Evolutionary conservation across 2,797 vertebrate species (phyloP).

Genomic region (Schizopygopsis pylzovi): DNA sequence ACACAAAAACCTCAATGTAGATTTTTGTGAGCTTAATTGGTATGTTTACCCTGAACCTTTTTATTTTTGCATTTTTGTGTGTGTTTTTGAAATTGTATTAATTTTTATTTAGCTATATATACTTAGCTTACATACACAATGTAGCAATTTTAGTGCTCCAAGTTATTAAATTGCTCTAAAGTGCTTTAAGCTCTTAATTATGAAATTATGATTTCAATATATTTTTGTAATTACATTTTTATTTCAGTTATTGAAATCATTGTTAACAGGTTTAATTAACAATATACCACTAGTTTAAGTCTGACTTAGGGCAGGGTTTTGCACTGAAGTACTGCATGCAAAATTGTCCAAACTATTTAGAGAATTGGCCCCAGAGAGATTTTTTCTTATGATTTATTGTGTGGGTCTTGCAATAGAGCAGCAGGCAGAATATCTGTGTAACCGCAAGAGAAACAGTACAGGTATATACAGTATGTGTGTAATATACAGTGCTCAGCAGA

Average conservation of each 20-base stretch:
- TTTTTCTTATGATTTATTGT: slow-evolving; percentile 23
- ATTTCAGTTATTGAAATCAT: too few relatives aligned
- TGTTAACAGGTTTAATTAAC: not conserved
- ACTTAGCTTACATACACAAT: not conserved
- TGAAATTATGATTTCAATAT: not conserved
- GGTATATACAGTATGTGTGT: not conserved
- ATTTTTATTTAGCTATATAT: too few relatives aligned
- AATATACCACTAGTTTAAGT: not conserved
- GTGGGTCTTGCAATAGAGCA: slow-evolving; percentile 1
- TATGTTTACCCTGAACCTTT: too few relatives aligned
- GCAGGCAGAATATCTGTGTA: not conserved
- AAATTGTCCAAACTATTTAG: not conserved
- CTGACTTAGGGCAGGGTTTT: not conserved
- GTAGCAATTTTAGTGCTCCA: not conserved
- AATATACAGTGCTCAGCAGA: slow-evolving; percentile 34
- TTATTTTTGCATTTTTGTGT: not conserved
- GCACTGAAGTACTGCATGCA: not conserved
- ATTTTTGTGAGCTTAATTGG: too few relatives aligned
- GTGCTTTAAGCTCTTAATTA: not conserved
- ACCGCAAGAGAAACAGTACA: not conserved
- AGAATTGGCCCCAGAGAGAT: not conserved
- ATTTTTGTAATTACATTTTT: too few relatives aligned
- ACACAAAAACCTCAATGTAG: too few relatives aligned
- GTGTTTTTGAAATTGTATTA: not conserved
- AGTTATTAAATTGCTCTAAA: not conserved